Evolutionary conservation across 2,113 vertebrate species (phyloP).

Genomic region (Dipodomys stephensi): DNA sequence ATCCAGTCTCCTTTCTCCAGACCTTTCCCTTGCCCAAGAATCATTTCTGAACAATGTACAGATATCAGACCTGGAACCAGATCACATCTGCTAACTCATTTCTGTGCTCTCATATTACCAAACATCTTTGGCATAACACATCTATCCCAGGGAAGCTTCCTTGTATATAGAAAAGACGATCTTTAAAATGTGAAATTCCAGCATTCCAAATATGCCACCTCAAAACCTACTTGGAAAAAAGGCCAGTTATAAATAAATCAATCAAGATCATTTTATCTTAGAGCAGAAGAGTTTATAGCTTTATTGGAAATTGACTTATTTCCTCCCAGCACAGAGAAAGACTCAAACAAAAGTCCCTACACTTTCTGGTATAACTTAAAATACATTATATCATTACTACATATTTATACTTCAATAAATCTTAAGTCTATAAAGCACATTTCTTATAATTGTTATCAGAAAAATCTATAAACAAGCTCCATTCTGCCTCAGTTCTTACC

Average conservation of each 20-base stretch:
- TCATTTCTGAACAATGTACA: conserved; percentile 5
- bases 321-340: conserved; percentile 77
- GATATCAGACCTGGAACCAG: background rate
- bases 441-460: conserved; percentile 78
- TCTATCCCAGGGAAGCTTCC: conserved; percentile 41
- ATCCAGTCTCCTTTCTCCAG: background rate
- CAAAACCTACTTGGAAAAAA: conserved; percentile 70
- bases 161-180: background rate
- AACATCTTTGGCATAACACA: conserved; percentile 71
- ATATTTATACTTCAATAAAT: conserved; percentile 83
- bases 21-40: conserved; percentile 47
- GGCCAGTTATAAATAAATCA: conserved; percentile 62
- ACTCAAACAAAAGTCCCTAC: conserved; percentile 78
- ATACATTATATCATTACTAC: conserved; percentile 83
- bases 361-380: conserved; percentile 83
- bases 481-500: conserved; percentile 54
- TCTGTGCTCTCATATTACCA: conserved; percentile 47
- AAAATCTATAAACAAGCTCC: conserved; percentile 75
- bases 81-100: conserved; percentile 9
- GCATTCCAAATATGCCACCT: conserved; percentile 63
- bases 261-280: conserved; percentile 55
- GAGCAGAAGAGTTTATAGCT: conserved; percentile 63
- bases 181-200: conserved; percentile 13
- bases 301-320: conserved; percentile 73
- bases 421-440: conserved; percentile 82